Conservation (phyloP, 2,797 vertebrate species). For the Dicrostonyx torquatus region DNA sequence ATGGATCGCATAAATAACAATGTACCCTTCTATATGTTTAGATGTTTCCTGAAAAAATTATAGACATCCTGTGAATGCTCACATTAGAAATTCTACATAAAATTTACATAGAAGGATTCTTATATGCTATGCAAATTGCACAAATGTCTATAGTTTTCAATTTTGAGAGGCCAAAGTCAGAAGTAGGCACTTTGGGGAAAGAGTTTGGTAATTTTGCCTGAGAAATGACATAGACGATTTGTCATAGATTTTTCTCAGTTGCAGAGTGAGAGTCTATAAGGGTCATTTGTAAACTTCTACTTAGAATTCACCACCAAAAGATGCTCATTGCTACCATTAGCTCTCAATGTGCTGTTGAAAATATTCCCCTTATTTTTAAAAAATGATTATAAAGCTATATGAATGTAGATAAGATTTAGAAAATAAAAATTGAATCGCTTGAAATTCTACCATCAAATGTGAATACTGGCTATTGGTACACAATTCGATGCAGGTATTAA, state of each 20-base stretch:
- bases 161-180: not conserved
- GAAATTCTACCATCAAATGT: constrained; percentile 31
- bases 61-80: not conserved
- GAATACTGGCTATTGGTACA: not conserved
- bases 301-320: not conserved
- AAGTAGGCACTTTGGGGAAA: not conserved
- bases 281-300: not conserved
- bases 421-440: not conserved
- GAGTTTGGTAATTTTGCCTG: not conserved
- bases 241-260: not conserved
- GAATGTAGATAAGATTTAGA: not conserved
- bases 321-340: not conserved
- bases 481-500: not conserved
- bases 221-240: not conserved
- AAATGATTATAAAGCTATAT: constrained; percentile 11
- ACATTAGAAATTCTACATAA: not conserved
- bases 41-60: not conserved
- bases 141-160: not conserved
- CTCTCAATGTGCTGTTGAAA: constrained; percentile 10
- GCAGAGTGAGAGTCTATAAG: not conserved
- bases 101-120: not conserved
- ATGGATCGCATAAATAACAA: not conserved
- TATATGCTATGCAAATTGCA: not conserved
- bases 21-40: not conserved
- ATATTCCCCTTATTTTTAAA: constrained; percentile 29